These are phyloP conservation scores for Platichthys stellatus DNA, from an alignment of 2,113 vertebrate species.

Conservation along the genomic window DNA sequence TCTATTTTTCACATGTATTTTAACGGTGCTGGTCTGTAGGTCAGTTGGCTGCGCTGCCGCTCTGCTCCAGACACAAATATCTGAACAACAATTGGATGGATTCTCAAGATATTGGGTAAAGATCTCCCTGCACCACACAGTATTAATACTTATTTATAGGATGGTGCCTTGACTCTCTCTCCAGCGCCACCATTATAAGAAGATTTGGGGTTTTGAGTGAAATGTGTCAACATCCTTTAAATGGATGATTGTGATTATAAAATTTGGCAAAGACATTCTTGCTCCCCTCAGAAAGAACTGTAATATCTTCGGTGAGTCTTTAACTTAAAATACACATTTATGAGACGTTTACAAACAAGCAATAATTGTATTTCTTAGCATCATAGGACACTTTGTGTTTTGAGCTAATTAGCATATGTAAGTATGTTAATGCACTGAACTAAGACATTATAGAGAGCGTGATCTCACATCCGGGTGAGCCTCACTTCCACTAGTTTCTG, in stretches of 20 bases:
- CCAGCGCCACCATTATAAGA: background rate
- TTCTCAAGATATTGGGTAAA: background rate
- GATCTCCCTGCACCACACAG: background rate
- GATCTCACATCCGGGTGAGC: too few relatives aligned
- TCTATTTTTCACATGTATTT: conserved; percentile 4
- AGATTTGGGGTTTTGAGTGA: background rate
- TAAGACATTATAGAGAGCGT: too few relatives aligned
- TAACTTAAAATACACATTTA: too few relatives aligned
- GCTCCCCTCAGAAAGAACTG: background rate
- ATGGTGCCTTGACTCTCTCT: background rate
- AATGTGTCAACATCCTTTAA: background rate
- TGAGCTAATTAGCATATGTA: too few relatives aligned
- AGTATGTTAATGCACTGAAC: too few relatives aligned
- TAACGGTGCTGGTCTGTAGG: too few relatives aligned
- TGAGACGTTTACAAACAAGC: too few relatives aligned
- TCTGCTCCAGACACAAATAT: background rate
- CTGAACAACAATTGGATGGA: background rate
- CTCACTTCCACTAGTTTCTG: too few relatives aligned
- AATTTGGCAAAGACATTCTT: background rate
- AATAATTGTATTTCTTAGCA: too few relatives aligned
- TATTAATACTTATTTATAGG: background rate
- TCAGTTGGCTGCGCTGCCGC: background rate
- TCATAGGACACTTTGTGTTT: too few relatives aligned
- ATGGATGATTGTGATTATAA: background rate
- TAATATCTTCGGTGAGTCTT: background rate